phyloP scores from a whole-genome alignment of 2,797 vertebrate genomes.

The Perdix hodgsoniae region DNA sequence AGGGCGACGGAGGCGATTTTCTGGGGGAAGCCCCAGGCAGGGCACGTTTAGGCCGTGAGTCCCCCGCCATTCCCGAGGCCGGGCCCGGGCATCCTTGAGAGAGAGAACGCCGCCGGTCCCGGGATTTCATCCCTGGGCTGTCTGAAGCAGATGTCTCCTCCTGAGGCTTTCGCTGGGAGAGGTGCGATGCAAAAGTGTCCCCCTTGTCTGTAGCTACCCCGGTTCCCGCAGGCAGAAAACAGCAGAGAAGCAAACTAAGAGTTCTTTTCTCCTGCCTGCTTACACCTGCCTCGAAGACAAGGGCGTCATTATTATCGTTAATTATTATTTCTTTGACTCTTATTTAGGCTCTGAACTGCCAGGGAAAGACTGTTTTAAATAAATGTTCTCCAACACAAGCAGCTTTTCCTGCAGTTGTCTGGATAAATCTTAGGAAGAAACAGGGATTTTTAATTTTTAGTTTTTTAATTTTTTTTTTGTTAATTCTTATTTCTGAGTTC shows the following conservation, averaged over 20 bases:
- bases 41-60: too few species aligned
- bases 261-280: neutral
- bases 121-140: neutral
- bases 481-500: neutral
- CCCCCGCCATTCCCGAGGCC: too few species aligned
- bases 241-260: neutral
- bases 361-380: neutral
- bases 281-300: neutral
- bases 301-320: neutral
- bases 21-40: too few species aligned
- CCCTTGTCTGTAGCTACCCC: neutral
- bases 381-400: neutral
- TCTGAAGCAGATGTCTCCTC: neutral
- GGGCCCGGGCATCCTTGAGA: rapidly evolving
- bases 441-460: neutral
- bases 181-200: rapidly evolving
- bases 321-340: neutral
- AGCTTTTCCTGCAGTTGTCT: neutral
- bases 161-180: neutral
- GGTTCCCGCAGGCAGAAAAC: rapidly evolving
- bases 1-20: too few species aligned
- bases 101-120: neutral
- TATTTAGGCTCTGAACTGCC: neutral
- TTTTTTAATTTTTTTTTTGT: neutral
- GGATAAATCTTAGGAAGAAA: neutral